These are phyloP conservation scores for Drosophila mayri DNA, from an alignment of 1,140 invertebrate genomes.

Conservation along the genomic window DNA sequence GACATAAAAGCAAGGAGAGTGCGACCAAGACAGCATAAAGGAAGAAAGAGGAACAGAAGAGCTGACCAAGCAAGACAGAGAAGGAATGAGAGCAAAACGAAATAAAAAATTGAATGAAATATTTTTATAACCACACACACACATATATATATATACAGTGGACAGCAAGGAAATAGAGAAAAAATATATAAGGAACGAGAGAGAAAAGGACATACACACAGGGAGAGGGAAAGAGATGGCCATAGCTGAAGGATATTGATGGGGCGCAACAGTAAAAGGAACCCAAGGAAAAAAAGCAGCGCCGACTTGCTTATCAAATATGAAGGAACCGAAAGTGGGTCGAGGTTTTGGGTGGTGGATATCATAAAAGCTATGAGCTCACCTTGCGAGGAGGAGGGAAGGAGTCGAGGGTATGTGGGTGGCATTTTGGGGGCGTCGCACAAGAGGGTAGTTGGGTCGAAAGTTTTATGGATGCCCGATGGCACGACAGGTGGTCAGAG, in stretches of 20 bases:
- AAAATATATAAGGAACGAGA: slow-evolving; percentile 14
- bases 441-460: slow-evolving; percentile 75
- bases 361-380: slow-evolving; percentile 80
- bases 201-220: neutral
- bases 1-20: slow-evolving; percentile 63
- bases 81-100: slow-evolving; percentile 44
- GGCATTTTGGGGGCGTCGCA: slow-evolving; percentile 35
- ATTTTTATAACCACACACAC: slow-evolving; percentile 76
- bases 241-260: slow-evolving; percentile 71
- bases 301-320: slow-evolving; percentile 77
- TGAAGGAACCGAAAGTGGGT: slow-evolving; percentile 77
- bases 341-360: slow-evolving; percentile 41
- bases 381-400: slow-evolving; percentile 23
- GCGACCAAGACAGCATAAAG: slow-evolving; percentile 53
- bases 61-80: slow-evolving; percentile 22
- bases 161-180: slow-evolving; percentile 30
- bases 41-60: slow-evolving; percentile 19
- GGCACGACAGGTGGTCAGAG: slow-evolving; percentile 68
- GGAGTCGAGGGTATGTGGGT: slow-evolving; percentile 8
- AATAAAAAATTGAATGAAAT: slow-evolving; percentile 83
- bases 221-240: slow-evolving; percentile 9
- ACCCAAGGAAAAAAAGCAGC: slow-evolving; percentile 42
- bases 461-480: slow-evolving; percentile 71
- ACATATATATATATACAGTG: too few species aligned
- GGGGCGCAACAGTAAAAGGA: slow-evolving; percentile 71